phyloP scores from a whole-genome alignment of 2,888 invertebrate species.

The Silvanus unidentatus region DNA sequence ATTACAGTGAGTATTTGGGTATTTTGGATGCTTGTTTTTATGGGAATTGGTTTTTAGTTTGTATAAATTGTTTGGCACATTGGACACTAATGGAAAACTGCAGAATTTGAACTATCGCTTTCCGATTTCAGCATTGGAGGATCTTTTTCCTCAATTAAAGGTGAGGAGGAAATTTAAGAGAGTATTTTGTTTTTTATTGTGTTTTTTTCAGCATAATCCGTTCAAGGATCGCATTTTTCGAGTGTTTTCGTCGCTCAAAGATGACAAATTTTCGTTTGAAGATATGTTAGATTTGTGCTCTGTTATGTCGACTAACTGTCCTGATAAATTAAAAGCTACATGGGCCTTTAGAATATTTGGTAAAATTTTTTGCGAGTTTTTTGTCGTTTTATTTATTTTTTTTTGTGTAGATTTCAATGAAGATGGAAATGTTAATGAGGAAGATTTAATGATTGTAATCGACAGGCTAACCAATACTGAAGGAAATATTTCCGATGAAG shows the following conservation, averaged over 20 bases:
- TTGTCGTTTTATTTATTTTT: not conserved
- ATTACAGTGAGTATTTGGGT: slow-evolving; percentile 52
- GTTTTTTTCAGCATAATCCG: slow-evolving; percentile 62
- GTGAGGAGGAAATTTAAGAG: slow-evolving; percentile 41
- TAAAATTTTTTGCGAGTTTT: slow-evolving; percentile 34
- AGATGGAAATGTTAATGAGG: slow-evolving; percentile 54
- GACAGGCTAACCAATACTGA: slow-evolving; percentile 49
- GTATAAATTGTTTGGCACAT: slow-evolving; percentile 53
- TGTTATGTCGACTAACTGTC: slow-evolving; percentile 67
- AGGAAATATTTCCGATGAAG: slow-evolving; percentile 42
- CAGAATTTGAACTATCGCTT: slow-evolving; percentile 51
- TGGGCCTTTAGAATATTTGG: slow-evolving; percentile 77
- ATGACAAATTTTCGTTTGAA: slow-evolving; percentile 67
- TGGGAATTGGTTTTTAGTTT: slow-evolving; percentile 44
- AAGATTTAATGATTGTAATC: slow-evolving; percentile 52
- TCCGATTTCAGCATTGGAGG: slow-evolving; percentile 50
- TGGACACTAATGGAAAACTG: slow-evolving; percentile 45
- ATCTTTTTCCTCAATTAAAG: slow-evolving; percentile 61
- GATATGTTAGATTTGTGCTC: slow-evolving; percentile 74
- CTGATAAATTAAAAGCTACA: slow-evolving; percentile 62
- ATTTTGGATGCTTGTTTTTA: too few species aligned
- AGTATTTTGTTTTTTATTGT: slow-evolving; percentile 8
- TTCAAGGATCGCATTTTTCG: slow-evolving; percentile 65
- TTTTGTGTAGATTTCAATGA: slow-evolving; percentile 53
- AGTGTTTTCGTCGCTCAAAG: slow-evolving; percentile 67